Conservation (phyloP, 2,888 invertebrate species). For the Xylophagus ater region DNA sequence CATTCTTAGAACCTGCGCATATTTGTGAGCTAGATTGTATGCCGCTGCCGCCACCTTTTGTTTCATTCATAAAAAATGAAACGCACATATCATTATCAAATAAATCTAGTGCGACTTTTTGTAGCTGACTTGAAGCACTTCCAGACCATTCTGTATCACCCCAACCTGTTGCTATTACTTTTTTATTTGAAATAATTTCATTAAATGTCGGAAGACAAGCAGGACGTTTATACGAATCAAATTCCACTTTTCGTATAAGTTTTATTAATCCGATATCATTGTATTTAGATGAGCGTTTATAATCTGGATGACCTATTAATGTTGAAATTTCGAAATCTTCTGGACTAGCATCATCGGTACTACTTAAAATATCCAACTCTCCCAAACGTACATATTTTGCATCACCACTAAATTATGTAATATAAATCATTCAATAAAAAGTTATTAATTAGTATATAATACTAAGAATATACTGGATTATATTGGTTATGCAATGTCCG, state of each 20-base stretch:
- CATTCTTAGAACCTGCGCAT: constrained; percentile 12
- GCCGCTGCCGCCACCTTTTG: constrained; percentile 2
- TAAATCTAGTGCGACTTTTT: constrained; percentile 38
- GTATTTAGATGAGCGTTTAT: constrained; percentile 27
- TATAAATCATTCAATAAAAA: neutral
- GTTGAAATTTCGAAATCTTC: constrained; percentile 27
- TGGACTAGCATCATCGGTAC: constrained; percentile 28
- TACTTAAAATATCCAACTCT: constrained; percentile 27
- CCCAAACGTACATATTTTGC: constrained; percentile 29
- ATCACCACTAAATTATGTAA: constrained; percentile 21
- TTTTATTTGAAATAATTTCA: constrained; percentile 22
- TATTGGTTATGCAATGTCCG: constrained; percentile 53
- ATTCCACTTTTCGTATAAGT: constrained; percentile 2
- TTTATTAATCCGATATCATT: constrained; percentile 12
- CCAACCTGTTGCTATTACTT: constrained; percentile 41
- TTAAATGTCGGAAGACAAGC: constrained; percentile 32
- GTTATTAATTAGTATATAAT: too few relatives aligned
- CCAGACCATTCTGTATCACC: constrained; percentile 36
- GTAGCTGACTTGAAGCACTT: constrained; percentile 27
- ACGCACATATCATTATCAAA: constrained; percentile 5
- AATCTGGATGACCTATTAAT: constrained; percentile 35
- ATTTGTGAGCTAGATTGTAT: constrained; percentile 10
- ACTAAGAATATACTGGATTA: too few relatives aligned
- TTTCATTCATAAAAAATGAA: neutral
- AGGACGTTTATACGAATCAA: constrained; percentile 29